Conservation (phyloP, 2,797 vertebrate genomes). For the Gorsachius magnificus region DNA sequence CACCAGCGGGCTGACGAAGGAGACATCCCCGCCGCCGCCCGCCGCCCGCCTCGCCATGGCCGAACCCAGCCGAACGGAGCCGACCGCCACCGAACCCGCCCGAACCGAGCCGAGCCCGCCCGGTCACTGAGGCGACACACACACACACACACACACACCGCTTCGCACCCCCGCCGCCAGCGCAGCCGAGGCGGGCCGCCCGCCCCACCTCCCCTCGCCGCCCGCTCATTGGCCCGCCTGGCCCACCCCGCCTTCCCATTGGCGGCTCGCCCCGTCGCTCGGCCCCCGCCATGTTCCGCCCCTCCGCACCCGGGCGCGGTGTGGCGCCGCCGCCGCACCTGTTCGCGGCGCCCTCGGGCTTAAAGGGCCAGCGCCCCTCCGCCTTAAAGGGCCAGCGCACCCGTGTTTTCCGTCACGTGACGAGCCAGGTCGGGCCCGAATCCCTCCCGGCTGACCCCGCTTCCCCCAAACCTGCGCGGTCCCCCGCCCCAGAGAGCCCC, state of each 20-base stretch:
- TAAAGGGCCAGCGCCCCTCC: neutral
- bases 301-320: neutral
- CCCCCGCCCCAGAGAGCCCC: neutral
- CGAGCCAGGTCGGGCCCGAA: rapidly evolving
- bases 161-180: neutral
- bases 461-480: neutral
- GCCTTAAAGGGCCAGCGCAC: neutral
- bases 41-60: conserved; percentile 69
- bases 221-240: neutral
- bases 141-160: neutral
- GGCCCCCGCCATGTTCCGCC: rapidly evolving
- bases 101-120: too few relatives aligned
- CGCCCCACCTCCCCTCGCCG: neutral
- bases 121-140: too few relatives aligned
- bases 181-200: neutral
- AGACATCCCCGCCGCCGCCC: conserved; percentile 67
- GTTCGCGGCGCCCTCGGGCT: neutral
- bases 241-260: rapidly evolving
- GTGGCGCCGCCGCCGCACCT: neutral
- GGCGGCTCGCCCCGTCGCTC: rapidly evolving
- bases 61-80: too few relatives aligned
- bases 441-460: neutral
- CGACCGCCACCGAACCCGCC: too few relatives aligned
- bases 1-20: conserved; percentile 84
- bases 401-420: rapidly evolving